Percentiles rank a stretch among this genome's conserved stretches.
Conservation (phyloP, 35 echinoderm and acorn worm genomes). For the Ptychodera flava region DNA sequence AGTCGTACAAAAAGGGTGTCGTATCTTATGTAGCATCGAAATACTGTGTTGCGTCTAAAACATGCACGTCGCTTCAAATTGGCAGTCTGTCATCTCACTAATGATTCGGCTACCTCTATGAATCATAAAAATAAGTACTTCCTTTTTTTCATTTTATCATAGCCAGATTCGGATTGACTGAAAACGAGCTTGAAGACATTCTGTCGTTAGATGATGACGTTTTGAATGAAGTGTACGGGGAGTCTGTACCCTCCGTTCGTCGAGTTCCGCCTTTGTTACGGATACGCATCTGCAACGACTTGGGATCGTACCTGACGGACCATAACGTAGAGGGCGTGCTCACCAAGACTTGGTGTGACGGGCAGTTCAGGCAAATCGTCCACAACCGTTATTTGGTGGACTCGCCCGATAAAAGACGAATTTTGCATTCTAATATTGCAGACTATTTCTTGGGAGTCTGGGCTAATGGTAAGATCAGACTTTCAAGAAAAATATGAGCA, state of each 20-base stretch:
- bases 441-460: conserved; percentile 69
- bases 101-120: too few species aligned
- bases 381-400: conserved; percentile 45
- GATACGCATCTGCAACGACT: conserved; percentile 64
- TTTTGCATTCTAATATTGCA: conserved; percentile 35
- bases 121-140: too few species aligned
- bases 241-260: not conserved
- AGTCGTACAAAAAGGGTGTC: too few species aligned
- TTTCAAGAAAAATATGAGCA: too few species aligned
- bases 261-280: conserved; percentile 61
- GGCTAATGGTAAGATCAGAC: conserved; percentile 39
- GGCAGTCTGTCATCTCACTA: too few species aligned
- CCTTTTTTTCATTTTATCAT: not conserved
- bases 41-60: too few species aligned
- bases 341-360: conserved; percentile 64
- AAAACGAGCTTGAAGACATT: not conserved
- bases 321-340: conserved; percentile 62
- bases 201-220: not conserved
- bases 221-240: not conserved
- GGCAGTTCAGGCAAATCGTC: conserved; percentile 70
- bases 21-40: too few species aligned
- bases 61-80: too few species aligned
- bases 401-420: not conserved
- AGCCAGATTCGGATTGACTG: not conserved
- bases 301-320: conserved; percentile 47